phyloP scores from a whole-genome alignment of 2,797 vertebrate genomes.

The Enteromius radiatus region DNA sequence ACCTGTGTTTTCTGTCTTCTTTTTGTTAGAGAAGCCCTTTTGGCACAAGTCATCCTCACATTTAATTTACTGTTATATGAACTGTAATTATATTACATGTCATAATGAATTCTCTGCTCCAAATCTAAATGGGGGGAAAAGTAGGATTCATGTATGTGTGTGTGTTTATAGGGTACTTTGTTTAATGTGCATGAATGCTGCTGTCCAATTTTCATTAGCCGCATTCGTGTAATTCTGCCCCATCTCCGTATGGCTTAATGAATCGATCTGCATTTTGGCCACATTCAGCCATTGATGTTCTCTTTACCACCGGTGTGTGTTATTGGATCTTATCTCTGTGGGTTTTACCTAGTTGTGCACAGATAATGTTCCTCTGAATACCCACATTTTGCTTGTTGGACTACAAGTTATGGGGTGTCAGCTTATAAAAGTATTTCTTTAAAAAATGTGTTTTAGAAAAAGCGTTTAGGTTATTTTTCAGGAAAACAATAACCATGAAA shows the following conservation, averaged over 20 bases:
- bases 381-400: not conserved
- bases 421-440: not conserved
- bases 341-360: not conserved
- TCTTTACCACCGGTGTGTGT: conserved; percentile 14
- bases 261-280: conserved; percentile 16
- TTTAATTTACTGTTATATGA: not conserved
- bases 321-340: not conserved
- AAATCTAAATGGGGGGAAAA: conserved; percentile 1
- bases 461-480: not conserved
- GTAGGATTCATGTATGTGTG: conserved; percentile 16
- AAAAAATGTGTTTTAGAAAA: not conserved
- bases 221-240: conserved; percentile 66
- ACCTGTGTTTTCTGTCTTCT: not conserved
- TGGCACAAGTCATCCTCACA: not conserved
- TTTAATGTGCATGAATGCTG: conserved; percentile 76
- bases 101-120: not conserved
- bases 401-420: not conserved
- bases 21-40: not conserved
- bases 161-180: conserved; percentile 76
- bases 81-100: conserved; percentile 5
- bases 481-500: not conserved
- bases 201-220: conserved; percentile 77
- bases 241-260: conserved; percentile 6
- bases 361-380: not conserved
- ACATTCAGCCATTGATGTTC: not conserved